phyloP scores from a whole-genome alignment of 1,140 invertebrate genomes.

The Hesperophylax magnus region DNA sequence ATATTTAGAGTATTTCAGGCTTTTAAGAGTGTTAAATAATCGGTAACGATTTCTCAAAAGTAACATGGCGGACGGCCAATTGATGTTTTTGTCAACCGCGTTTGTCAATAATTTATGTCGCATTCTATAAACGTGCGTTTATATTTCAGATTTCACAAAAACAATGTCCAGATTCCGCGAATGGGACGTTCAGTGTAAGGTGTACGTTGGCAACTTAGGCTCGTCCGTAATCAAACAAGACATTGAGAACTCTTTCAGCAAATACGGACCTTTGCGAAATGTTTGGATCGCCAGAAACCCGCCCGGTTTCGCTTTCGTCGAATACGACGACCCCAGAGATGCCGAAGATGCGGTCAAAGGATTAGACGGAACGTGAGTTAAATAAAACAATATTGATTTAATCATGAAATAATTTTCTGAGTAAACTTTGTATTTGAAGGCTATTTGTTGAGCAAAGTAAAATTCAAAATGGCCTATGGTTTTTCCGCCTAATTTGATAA shows the following conservation, averaged over 20 bases:
- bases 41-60: background rate
- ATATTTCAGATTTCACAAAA: background rate
- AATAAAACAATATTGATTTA: background rate
- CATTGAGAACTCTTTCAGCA: constrained; percentile 92
- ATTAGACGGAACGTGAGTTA: constrained; percentile 92
- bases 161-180: constrained; percentile 86
- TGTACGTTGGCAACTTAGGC: constrained; percentile 97
- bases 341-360: constrained; percentile 96
- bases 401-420: background rate
- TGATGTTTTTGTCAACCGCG: constrained; percentile 30
- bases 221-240: constrained; percentile 93
- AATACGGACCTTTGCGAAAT: constrained; percentile 95
- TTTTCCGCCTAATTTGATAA: background rate
- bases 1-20: no score
- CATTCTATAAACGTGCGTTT: background rate
- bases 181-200: constrained; percentile 96
- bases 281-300: constrained; percentile 98
- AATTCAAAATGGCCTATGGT: constrained; percentile 2
- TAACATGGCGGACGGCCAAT: constrained; percentile 26
- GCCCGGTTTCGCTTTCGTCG: constrained; percentile 97
- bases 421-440: background rate
- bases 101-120: constrained; percentile 9
- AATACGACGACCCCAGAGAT: constrained; percentile 97
- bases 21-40: no score
- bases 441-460: background rate